Evolutionary conservation across 2,888 invertebrate species (phyloP), one percentile per base, ranked within the genome.

Genomic region (Anodontia alba): DNA sequence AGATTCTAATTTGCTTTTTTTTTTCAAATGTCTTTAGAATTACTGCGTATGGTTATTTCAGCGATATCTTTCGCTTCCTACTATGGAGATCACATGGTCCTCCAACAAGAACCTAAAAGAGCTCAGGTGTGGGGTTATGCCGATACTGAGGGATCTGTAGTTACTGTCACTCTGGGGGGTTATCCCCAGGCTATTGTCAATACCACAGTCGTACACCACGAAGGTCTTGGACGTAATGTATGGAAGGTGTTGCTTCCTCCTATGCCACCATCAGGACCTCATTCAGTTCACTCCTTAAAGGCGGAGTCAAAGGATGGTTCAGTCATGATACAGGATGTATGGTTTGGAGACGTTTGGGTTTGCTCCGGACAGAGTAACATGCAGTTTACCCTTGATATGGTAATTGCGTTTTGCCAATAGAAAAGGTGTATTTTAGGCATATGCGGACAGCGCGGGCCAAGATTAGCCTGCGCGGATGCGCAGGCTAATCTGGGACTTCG

Each of bases 291-390:
- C 15, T 67, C 70, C 10, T 73, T 84, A 10, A 80, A 77, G 0
- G 90, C 86, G 5, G 62, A 72, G 7, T 76, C 87, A 10, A 76
- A 66, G 12, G 73, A 71, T 0, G 77, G 69, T 46, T 67, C 31
- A 15, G 76, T 87, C 1, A 71, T 68, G 17, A 36, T 94, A 8
- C 78, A 51, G 1, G 90, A 93, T 81, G 91, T 94, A 7, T 78
- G 93, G 74, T 94, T 94, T 86, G 94, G 94, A 0, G 93, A 94
- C 84, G 92, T 94, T 20, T 94, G 93, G 93, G 38, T 94, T 10
- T 94, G 94, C 80, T 93, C 93, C 20, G 94, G 94, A 31, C 93
- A 94, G 83, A 91, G 92, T 80, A 93, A 93, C 81, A 93, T 93
- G 93, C 87, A 92, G 87, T 93, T 93, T 84, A 86, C 88, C 10